These are phyloP conservation scores for Gastracanthus pulcherrimus DNA, from an alignment of 2,888 invertebrate genomes.

Conservation along the genomic window DNA sequence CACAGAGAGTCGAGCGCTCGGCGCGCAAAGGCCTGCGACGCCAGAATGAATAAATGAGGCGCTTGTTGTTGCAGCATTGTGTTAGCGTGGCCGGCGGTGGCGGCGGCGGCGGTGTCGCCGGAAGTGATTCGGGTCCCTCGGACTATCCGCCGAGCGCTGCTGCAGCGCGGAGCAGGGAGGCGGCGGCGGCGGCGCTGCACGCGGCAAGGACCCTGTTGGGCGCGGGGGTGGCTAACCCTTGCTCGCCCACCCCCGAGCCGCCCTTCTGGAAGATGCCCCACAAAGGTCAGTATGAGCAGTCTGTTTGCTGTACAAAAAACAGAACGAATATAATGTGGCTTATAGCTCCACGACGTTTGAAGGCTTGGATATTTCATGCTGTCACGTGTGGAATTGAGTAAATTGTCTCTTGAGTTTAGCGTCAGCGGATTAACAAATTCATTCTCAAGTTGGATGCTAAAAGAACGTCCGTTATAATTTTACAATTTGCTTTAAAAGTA, in stretches of 20 bases:
- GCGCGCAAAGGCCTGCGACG: too few relatives aligned
- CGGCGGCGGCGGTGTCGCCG: slow-evolving; percentile 75
- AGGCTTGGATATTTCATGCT: too few relatives aligned
- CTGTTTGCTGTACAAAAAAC: too few relatives aligned
- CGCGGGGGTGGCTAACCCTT: slow-evolving; percentile 83
- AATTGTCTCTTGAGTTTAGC: too few relatives aligned
- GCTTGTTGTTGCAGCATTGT: slow-evolving; percentile 71
- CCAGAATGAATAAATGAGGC: background rate
- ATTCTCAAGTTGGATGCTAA: too few relatives aligned
- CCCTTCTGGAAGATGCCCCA: slow-evolving; percentile 93
- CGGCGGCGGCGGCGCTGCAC: slow-evolving; percentile 79
- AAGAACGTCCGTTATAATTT: too few relatives aligned
- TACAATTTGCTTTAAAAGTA: too few relatives aligned
- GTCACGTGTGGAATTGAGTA: too few relatives aligned
- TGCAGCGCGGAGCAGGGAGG: slow-evolving; percentile 77
- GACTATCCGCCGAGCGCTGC: slow-evolving; percentile 75
- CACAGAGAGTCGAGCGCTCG: too few relatives aligned
- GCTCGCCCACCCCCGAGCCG: slow-evolving; percentile 86
- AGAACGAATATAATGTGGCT: background rate
- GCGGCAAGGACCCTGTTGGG: slow-evolving; percentile 79
- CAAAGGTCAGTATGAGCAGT: slow-evolving; percentile 82
- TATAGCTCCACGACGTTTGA: too few relatives aligned
- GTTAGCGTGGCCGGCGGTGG: slow-evolving; percentile 77
- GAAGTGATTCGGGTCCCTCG: slow-evolving; percentile 78
- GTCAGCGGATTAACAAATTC: too few relatives aligned